Evolutionary conservation across 1,140 invertebrate genomes (phyloP), one percentile per base, ranked within the genome.

Genomic region (Meloidogyne chitwoodi): DNA sequence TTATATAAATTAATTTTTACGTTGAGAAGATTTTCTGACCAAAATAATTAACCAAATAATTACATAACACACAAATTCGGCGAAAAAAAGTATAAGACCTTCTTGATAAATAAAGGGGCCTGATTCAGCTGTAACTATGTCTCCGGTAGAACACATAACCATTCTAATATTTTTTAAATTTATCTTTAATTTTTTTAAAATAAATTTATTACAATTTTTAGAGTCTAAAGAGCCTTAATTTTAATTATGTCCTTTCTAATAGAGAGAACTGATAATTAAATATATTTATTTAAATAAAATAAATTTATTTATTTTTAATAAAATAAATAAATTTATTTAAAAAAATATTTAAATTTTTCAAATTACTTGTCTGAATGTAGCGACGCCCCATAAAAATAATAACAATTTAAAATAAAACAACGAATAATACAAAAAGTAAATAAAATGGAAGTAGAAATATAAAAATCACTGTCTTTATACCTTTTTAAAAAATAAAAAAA

Each of bases 1-100:
- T 31, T 38, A 2, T 44, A 12, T 26, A 29, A 38, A 24, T 34
- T 68, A 44, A 31, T 31, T 72, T 62, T 29, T 62, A 44, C 41
- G 8, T 11, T 44, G 41, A 16, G 41, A 44, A 44, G 70, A 72
- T 72, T 62, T 72, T 62, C 29, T 26, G 29, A 48, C 29, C 16
- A 22, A 72, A 72, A 72, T 64, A 10, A 72, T 29, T 62, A 64
- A 62, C 70, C 70, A 72, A 26, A 72, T 72, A 48, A 26, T 14
- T 11, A 31, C 70, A 27, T 72, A 72, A 27, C 70, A 72, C 3
- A 26, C 41, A 72, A 72, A 72, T 27, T 72, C 70, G 14, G 70
- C 19, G 48, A 22, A 27, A 61, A 72, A 72, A 22, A 72, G 16
- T 11, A 48, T n/a, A 5, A 72, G 44, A 29, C 70, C 70, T 27